Conservation (phyloP, 2,797 vertebrate genomes). For the Muraenolepis orangiensis region DNA sequence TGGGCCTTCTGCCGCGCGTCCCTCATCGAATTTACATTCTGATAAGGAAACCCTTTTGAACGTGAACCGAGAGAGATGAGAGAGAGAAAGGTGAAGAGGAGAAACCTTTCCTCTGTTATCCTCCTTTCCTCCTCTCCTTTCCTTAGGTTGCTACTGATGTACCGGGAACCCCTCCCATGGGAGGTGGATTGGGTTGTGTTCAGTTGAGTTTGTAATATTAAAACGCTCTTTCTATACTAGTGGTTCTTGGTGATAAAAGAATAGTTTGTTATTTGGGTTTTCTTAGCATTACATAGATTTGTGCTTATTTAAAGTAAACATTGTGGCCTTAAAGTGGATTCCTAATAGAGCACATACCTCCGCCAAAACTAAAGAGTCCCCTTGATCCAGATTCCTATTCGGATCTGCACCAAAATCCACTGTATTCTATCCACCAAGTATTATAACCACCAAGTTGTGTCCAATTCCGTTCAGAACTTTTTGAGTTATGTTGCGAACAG, state of each 20-base stretch:
- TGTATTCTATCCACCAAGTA: too few relatives aligned
- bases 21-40: neutral
- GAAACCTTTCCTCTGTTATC: neutral
- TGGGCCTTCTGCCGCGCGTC: neutral
- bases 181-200: neutral
- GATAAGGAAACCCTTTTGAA: neutral
- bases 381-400: too few relatives aligned
- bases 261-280: conserved; percentile 44
- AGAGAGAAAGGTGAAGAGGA: neutral
- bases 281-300: conserved; percentile 54
- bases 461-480: too few relatives aligned
- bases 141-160: neutral
- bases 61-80: neutral
- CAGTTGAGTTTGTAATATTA: neutral
- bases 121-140: neutral
- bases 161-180: neutral
- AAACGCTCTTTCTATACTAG: conserved; percentile 3
- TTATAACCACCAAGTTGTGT: too few relatives aligned
- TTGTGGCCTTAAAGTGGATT: conserved; percentile 43
- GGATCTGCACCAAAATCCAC: too few relatives aligned
- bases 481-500: too few relatives aligned
- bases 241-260: conserved; percentile 29
- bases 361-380: too few relatives aligned
- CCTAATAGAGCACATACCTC: too few relatives aligned
- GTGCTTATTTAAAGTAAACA: conserved; percentile 43